Conservation (phyloP, 2,797 vertebrate species). For the Myotis planiceps region DNA sequence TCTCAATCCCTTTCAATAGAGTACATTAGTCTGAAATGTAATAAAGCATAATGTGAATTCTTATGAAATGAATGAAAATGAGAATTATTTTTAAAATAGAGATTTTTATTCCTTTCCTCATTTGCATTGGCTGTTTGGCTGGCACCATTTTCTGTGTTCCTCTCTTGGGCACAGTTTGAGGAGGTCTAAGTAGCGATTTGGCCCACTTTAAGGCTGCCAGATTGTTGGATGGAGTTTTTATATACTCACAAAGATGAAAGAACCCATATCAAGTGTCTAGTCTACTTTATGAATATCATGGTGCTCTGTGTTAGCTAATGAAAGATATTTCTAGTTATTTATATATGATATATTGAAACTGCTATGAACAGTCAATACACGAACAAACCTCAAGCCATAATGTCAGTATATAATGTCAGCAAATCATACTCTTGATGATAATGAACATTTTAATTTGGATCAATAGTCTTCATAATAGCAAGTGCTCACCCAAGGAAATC, state of each 20-base stretch:
- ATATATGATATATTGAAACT: background rate
- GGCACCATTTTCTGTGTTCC: background rate
- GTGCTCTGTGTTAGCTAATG: background rate
- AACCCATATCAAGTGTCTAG: background rate
- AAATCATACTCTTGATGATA: background rate
- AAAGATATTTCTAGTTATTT: conserved; percentile 4
- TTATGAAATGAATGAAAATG: conserved; percentile 15
- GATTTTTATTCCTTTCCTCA: background rate
- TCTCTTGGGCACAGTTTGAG: background rate
- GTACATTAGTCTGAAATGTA: background rate
- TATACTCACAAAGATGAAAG: conserved; percentile 6
- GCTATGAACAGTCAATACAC: background rate
- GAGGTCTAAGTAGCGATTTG: background rate
- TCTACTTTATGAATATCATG: conserved; percentile 14
- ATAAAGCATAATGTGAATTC: background rate
- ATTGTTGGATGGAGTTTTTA: background rate
- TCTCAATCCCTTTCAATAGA: background rate
- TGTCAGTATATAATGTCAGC: background rate
- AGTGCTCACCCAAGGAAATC: background rate
- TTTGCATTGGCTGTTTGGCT: background rate
- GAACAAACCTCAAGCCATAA: background rate
- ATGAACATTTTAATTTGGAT: background rate
- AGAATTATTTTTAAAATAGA: background rate
- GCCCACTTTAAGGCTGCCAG: background rate
- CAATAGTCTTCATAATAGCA: background rate